phyloP scores from a whole-genome alignment of 2,797 vertebrate species.

The Philypnodon macrostomus region DNA sequence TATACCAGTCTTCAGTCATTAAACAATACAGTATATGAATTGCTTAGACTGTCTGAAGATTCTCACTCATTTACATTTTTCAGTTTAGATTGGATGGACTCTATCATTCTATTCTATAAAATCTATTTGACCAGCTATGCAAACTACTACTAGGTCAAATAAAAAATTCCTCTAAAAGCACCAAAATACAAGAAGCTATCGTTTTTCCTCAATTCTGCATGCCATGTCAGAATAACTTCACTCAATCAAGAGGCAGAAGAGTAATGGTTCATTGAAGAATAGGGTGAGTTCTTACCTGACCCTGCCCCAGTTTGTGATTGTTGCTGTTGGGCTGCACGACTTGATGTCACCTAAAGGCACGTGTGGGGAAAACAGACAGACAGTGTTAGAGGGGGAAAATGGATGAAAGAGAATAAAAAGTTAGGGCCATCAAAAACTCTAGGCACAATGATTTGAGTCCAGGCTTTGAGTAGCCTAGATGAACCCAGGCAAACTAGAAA shows the following conservation, averaged over 20 bases:
- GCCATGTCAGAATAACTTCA: slow-evolving; percentile 19
- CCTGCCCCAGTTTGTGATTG: slow-evolving; percentile 70
- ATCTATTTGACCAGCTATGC: too few species aligned
- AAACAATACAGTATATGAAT: too few species aligned
- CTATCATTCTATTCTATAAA: too few species aligned
- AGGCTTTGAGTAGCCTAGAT: slow-evolving; percentile 36
- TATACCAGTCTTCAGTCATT: too few species aligned
- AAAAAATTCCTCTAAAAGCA: too few species aligned
- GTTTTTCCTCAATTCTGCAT: slow-evolving; percentile 9
- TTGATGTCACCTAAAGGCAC: slow-evolving; percentile 81
- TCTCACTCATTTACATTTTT: too few species aligned
- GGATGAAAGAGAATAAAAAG: slow-evolving; percentile 40
- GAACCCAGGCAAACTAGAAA: slow-evolving; percentile 32
- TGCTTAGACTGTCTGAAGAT: too few species aligned
- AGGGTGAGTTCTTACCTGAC: slow-evolving; percentile 58
- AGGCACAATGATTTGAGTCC: slow-evolving; percentile 45
- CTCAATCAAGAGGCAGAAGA: too few species aligned
- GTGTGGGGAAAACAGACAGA: slow-evolving; percentile 7
- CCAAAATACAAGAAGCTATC: too few species aligned
- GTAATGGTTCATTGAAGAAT: neutral
- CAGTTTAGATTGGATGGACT: too few species aligned
- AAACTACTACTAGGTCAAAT: too few species aligned
- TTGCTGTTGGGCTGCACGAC: slow-evolving; percentile 83
- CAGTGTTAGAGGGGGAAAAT: slow-evolving; percentile 26
- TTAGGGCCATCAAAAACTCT: slow-evolving; percentile 24